phyloP scores from a whole-genome alignment of 1,140 invertebrate species.

The Acyrthosiphon pisum region DNA sequence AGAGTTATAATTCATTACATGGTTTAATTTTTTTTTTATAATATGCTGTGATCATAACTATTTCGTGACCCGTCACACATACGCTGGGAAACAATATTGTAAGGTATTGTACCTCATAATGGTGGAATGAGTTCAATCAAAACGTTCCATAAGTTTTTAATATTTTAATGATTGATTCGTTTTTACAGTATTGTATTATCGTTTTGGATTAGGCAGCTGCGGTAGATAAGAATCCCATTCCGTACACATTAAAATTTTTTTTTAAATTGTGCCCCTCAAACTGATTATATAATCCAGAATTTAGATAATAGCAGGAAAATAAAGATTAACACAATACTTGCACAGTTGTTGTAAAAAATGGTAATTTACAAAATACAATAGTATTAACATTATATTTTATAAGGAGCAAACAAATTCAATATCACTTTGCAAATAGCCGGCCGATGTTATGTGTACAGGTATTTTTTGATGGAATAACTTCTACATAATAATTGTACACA shows the following conservation, averaged over 20 bases:
- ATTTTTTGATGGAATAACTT: neutral
- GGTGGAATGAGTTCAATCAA: neutral
- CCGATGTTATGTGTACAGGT: neutral
- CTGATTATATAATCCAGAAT: neutral
- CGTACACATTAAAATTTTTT: neutral
- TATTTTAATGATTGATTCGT: neutral
- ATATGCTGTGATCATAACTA: too few relatives aligned
- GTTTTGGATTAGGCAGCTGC: neutral
- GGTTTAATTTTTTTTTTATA: too few relatives aligned
- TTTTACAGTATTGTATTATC: neutral
- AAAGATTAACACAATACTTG: neutral
- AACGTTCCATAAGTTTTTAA: neutral
- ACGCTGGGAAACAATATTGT: neutral
- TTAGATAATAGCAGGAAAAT: neutral
- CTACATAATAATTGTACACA: neutral
- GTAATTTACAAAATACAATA: neutral
- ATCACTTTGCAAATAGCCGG: neutral
- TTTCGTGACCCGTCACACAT: too few relatives aligned
- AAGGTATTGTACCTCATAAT: neutral
- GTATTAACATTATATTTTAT: neutral
- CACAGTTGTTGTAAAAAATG: slow-evolving; percentile 23
- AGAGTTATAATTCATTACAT: too few relatives aligned
- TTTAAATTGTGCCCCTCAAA: neutral
- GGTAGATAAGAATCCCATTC: neutral
- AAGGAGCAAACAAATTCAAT: neutral